Percentiles rank a stretch among this genome's conserved stretches.
phyloP scores from a whole-genome alignment of 2,797 vertebrate species.

The Hemitrygon akajei region DNA sequence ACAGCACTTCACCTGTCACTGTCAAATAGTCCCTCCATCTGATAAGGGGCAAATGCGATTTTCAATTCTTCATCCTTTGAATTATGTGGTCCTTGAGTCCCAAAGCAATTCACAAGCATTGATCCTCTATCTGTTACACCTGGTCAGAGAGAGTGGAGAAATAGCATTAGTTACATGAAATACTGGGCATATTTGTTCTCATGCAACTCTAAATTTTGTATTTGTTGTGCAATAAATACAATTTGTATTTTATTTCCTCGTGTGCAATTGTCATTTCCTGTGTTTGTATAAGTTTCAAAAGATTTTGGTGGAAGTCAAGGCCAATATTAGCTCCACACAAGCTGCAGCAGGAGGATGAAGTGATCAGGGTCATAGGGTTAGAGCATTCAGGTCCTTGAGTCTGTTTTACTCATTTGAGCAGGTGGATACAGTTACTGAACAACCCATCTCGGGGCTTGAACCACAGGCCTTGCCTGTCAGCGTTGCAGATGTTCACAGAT shows the following conservation, averaged over 20 bases:
- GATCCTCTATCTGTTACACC: background rate
- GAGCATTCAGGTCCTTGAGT: background rate
- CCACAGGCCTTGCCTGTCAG: background rate
- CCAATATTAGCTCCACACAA: background rate
- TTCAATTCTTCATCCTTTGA: background rate
- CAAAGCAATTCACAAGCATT: background rate
- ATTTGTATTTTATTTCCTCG: background rate
- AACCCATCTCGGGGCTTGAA: background rate
- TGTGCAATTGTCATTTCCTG: background rate
- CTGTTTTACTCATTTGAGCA: background rate
- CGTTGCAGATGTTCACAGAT: background rate
- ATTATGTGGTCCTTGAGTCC: background rate
- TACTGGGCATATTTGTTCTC: background rate
- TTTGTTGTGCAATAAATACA: slow-evolving; percentile 24
- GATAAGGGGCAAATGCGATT: background rate
- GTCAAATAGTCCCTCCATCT: slow-evolving; percentile 61
- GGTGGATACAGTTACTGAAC: background rate
- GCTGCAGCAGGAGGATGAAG: background rate
- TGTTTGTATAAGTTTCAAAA: no score
- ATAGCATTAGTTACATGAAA: background rate
- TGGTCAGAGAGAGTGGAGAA: background rate
- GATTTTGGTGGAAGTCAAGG: background rate
- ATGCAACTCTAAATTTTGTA: background rate
- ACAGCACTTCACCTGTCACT: slow-evolving; percentile 64
- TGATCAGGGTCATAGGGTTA: no score